phyloP scores from a whole-genome alignment of 2,113 vertebrate species.

The Osmerus eperlanus region DNA sequence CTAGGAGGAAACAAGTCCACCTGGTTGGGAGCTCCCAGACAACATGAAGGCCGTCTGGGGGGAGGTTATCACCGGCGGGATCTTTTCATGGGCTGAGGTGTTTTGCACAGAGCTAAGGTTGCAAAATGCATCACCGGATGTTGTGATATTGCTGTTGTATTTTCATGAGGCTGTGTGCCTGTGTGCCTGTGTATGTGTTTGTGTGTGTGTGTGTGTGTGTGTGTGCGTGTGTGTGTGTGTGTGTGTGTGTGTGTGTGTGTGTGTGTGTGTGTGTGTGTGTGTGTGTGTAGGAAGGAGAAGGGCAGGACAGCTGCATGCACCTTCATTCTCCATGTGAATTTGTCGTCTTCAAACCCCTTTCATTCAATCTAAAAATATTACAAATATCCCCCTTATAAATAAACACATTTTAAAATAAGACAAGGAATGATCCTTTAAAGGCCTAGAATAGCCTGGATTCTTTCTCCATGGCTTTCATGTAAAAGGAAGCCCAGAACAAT shows the following conservation, averaged over 20 bases:
- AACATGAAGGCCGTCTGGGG: slow-evolving; percentile 50
- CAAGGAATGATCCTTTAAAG: slow-evolving; percentile 69
- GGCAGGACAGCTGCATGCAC: slow-evolving; percentile 43
- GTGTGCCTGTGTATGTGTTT: slow-evolving; percentile 2
- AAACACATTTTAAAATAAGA: slow-evolving; percentile 75
- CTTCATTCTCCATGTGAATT: slow-evolving; percentile 35
- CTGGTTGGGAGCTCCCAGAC: slow-evolving; percentile 50
- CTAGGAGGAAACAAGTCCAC: slow-evolving; percentile 41
- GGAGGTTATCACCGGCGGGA: slow-evolving; percentile 49
- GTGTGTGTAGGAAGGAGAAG: not conserved
- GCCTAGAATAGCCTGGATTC: slow-evolving; percentile 67
- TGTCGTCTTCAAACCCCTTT: slow-evolving; percentile 52
- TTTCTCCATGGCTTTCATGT: slow-evolving; percentile 73
- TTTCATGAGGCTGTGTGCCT: slow-evolving; percentile 3
- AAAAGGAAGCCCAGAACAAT: slow-evolving; percentile 75
- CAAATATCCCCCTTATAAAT: slow-evolving; percentile 65
- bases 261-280: not conserved
- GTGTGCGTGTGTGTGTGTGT: not conserved
- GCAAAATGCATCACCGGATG: slow-evolving; percentile 53
- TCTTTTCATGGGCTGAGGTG: slow-evolving; percentile 52
- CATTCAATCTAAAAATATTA: slow-evolving; percentile 69
- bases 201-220: slow-evolving; percentile 10
- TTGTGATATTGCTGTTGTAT: slow-evolving; percentile 43
- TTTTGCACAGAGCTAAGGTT: slow-evolving; percentile 44
- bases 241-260: slow-evolving; percentile 3